phyloP scores from a whole-genome alignment of 2,113 vertebrate genomes.

The Embiotoca jacksoni region DNA sequence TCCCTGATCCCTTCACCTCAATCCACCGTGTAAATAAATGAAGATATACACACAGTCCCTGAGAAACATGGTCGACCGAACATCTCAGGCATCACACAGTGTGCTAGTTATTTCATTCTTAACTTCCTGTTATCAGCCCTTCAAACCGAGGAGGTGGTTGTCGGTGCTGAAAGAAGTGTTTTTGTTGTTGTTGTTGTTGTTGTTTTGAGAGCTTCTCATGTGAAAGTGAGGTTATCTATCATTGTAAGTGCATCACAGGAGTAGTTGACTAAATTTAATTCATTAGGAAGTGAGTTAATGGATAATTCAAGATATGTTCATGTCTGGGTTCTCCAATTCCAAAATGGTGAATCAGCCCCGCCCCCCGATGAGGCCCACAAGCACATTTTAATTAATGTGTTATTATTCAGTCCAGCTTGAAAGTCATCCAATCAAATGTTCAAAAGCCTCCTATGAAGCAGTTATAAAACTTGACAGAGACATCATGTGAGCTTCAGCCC shows the following conservation, averaged over 20 bases:
- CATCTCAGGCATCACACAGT: background rate
- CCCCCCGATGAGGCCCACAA: slow-evolving; percentile 7
- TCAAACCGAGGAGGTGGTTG: background rate
- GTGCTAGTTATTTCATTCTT: background rate
- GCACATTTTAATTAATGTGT: slow-evolving; percentile 44
- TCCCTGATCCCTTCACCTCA: background rate
- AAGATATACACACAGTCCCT: background rate
- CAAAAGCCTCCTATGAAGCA: slow-evolving; percentile 49
- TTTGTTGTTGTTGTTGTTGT: too few relatives aligned
- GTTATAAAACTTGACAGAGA: slow-evolving; percentile 36
- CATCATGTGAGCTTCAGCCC: slow-evolving; percentile 1
- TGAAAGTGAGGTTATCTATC: too few relatives aligned
- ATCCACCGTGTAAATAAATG: background rate
- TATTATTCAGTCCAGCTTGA: slow-evolving; percentile 43
- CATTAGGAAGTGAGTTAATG: background rate
- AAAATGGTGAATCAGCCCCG: slow-evolving; percentile 12
- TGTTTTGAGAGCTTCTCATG: too few relatives aligned
- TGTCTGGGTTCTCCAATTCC: slow-evolving; percentile 51
- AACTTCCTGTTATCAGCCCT: too few relatives aligned
- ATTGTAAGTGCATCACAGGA: too few relatives aligned
- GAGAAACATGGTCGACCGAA: background rate
- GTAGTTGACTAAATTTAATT: too few relatives aligned
- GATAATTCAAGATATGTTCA: slow-evolving; percentile 13
- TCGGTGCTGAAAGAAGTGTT: background rate
- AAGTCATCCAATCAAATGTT: slow-evolving; percentile 28